A percentile compares a stretch with the other conserved stretches of the same genome.
Evolutionary conservation across 2,888 invertebrate genomes (phyloP).

Genomic region (Arrhopalites spinosus): DNA sequence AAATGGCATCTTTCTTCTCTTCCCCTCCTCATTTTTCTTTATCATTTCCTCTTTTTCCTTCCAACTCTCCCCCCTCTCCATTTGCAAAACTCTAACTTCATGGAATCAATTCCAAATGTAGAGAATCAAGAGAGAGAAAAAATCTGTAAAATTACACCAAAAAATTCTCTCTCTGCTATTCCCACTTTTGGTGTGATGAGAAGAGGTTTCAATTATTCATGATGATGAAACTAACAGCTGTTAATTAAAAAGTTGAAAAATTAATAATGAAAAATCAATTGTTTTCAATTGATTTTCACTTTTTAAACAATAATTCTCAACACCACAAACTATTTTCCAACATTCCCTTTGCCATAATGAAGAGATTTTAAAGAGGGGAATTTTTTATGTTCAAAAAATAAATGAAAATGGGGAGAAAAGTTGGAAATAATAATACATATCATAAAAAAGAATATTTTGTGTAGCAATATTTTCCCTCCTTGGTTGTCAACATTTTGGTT

Average conservation of each 20-base stretch:
- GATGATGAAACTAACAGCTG: neutral
- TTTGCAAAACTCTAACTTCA: neutral
- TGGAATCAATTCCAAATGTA: too few species aligned
- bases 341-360: too few species aligned
- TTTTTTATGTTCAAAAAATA: too few species aligned
- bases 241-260: too few species aligned
- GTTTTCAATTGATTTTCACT: too few species aligned
- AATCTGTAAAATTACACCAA: neutral
- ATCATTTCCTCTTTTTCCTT: neutral
- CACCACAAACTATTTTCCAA: too few species aligned
- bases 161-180: too few species aligned
- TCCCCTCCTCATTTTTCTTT: constrained; percentile 13
- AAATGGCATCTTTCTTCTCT: constrained; percentile 25
- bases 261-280: too few species aligned
- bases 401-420: too few species aligned
- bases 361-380: too few species aligned
- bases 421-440: neutral
- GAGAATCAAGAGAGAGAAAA: constrained; percentile 4
- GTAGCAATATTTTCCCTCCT: too few species aligned
- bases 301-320: too few species aligned
- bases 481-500: neutral
- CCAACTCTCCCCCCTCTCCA: neutral
- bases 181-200: neutral
- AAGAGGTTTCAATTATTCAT: neutral
- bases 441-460: constrained; percentile 10